Evolutionary conservation across 1,140 invertebrate genomes (phyloP).

Genomic region (Pararge aegeria): DNA sequence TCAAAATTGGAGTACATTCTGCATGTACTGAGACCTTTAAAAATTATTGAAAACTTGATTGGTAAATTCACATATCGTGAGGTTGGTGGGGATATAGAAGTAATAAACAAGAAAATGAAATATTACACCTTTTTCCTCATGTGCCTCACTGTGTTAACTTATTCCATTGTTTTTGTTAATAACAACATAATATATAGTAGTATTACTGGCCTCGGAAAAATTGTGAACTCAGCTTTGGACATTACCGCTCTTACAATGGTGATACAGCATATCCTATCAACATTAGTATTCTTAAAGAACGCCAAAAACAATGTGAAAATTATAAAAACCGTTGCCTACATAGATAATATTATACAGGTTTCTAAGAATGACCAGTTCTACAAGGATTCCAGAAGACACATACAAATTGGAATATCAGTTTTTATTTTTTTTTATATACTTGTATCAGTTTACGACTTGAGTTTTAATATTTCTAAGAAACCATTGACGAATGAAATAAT

Average conservation of each 20-base stretch:
- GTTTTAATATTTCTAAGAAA: not conserved
- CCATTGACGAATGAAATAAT: not conserved
- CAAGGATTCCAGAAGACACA: not conserved
- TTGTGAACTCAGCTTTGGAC: not conserved
- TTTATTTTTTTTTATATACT: not conserved
- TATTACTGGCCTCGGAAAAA: not conserved
- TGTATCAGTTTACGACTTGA: not conserved
- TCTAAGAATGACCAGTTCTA: not conserved
- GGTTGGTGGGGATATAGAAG: not conserved
- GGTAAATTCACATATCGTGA: not conserved
- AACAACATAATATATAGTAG: not conserved
- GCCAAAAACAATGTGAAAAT: not conserved
- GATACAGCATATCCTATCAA: not conserved
- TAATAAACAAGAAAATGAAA: constrained; percentile 2
- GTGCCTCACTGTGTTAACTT: not conserved
- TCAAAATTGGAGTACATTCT: not conserved
- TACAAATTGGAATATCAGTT: not conserved
- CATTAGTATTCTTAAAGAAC: not conserved
- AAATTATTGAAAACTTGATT: not conserved
- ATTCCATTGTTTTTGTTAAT: not conserved
- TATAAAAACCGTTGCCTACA: not conserved
- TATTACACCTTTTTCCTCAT: not conserved
- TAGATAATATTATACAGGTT: not conserved
- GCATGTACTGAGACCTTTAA: not conserved
- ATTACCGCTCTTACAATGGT: not conserved